Percentiles rank a stretch among this genome's conserved stretches.
Evolutionary conservation across 2,113 vertebrate species (phyloP).

Genomic region (Xiphorhynchus elegans): DNA sequence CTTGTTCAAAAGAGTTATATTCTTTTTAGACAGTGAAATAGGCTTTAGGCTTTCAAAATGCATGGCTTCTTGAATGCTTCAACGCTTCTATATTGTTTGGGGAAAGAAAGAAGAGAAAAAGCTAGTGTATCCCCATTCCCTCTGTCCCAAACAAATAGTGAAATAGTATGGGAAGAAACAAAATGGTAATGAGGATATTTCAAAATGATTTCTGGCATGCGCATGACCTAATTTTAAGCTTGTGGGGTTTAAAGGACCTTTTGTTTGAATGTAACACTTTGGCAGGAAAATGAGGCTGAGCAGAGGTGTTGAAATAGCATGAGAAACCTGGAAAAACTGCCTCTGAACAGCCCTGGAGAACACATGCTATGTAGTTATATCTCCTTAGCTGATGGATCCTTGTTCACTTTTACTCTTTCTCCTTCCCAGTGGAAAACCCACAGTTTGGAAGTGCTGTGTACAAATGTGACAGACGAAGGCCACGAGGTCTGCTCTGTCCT

Average conservation of each 20-base stretch:
- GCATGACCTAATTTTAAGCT: conserved; percentile 37
- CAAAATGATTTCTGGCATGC: conserved; percentile 36
- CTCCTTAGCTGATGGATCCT: neutral
- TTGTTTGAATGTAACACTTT: conserved; percentile 53
- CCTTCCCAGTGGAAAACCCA: neutral
- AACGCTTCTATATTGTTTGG: neutral
- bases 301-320: conserved; percentile 34
- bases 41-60: conserved; percentile 15
- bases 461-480: neutral
- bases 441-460: neutral
- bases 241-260: conserved; percentile 47
- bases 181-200: conserved; percentile 45
- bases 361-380: neutral
- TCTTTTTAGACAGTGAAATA: conserved; percentile 43
- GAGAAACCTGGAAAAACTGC: neutral
- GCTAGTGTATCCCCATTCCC: neutral
- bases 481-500: neutral
- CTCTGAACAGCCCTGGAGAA: neutral
- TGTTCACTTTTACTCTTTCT: neutral
- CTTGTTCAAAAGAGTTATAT: conserved; percentile 56
- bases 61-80: conserved; percentile 38
- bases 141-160: conserved; percentile 26
- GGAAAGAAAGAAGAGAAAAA: neutral
- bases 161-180: conserved; percentile 25
- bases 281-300: conserved; percentile 35